These are phyloP conservation scores for Crypturellus tataupa DNA, from an alignment of 2,797 vertebrate species.

Conservation along the genomic window DNA sequence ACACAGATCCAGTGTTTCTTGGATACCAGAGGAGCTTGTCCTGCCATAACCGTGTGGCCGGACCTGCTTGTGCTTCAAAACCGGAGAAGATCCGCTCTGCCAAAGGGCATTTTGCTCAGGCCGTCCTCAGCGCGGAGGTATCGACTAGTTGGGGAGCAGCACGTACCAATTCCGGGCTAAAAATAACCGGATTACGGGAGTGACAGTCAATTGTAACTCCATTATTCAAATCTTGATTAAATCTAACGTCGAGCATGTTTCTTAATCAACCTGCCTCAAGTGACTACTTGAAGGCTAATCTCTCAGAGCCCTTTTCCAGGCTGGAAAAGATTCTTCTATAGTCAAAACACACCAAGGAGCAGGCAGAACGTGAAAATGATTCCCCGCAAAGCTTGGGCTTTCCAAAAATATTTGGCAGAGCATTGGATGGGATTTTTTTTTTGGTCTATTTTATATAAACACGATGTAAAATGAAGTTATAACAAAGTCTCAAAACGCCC, in stretches of 20 bases:
- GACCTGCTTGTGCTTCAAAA: neutral
- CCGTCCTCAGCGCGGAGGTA: neutral
- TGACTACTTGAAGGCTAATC: conserved; percentile 27
- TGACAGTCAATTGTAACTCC: conserved; percentile 8
- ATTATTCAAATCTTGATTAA: conserved; percentile 54
- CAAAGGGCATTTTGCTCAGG: fast-evolving
- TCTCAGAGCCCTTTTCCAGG: conserved; percentile 12
- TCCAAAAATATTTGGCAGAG: conserved; percentile 40
- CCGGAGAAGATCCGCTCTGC: neutral
- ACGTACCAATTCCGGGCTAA: neutral
- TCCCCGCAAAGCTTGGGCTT: conserved; percentile 18
- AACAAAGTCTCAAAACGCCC: conserved; percentile 37
- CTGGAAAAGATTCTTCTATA: neutral
- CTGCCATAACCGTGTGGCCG: fast-evolving
- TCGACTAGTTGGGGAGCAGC: neutral
- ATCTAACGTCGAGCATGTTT: neutral
- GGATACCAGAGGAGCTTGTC: neutral
- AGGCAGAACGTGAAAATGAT: conserved; percentile 13
- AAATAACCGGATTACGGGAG: conserved; percentile 2
- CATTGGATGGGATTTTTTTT: neutral
- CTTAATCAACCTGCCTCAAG: conserved; percentile 42
- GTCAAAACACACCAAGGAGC: neutral
- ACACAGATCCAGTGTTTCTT: neutral
- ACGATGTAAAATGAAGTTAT: neutral
- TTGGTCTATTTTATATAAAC: conserved; percentile 17